Evolutionary conservation across 2,113 vertebrate genomes (phyloP).

Genomic region (Petaurus breviceps): DNA sequence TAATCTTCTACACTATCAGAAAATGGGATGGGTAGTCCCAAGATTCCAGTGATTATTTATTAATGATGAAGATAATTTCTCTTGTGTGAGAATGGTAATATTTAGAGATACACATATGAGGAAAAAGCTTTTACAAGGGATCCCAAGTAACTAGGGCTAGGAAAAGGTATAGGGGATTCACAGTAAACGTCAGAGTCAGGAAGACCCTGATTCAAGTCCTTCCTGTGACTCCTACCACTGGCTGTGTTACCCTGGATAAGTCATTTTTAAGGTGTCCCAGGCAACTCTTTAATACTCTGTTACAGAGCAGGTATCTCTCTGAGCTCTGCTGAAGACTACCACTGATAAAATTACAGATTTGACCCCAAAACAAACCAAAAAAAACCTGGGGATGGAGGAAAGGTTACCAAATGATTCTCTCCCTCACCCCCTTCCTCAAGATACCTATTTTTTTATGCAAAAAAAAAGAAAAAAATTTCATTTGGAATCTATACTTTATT

Average conservation of each 20-base stretch:
- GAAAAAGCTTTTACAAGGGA: not conserved
- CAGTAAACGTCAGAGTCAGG: not conserved
- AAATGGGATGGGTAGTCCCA: not conserved
- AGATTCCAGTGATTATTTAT: not conserved
- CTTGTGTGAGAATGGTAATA: not conserved
- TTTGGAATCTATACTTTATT: too few species aligned
- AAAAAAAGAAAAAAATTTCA: too few species aligned
- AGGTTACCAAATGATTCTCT: not conserved
- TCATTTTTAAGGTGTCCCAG: not conserved
- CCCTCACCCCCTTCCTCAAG: too few species aligned
- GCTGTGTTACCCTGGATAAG: not conserved
- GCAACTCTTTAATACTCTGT: not conserved
- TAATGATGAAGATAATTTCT: not conserved
- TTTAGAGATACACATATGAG: not conserved
- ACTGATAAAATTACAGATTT: not conserved
- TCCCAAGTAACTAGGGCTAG: not conserved
- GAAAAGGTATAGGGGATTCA: not conserved
- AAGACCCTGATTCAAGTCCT: not conserved
- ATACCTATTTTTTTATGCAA: too few species aligned
- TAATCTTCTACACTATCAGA: not conserved
- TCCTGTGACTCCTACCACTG: not conserved
- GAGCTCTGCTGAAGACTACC: too few species aligned
- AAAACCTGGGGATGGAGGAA: not conserved
- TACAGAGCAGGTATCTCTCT: not conserved
- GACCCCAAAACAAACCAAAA: not conserved